phyloP scores from a whole-genome alignment of 2,113 vertebrate species.

The Myotis yumanensis region DNA sequence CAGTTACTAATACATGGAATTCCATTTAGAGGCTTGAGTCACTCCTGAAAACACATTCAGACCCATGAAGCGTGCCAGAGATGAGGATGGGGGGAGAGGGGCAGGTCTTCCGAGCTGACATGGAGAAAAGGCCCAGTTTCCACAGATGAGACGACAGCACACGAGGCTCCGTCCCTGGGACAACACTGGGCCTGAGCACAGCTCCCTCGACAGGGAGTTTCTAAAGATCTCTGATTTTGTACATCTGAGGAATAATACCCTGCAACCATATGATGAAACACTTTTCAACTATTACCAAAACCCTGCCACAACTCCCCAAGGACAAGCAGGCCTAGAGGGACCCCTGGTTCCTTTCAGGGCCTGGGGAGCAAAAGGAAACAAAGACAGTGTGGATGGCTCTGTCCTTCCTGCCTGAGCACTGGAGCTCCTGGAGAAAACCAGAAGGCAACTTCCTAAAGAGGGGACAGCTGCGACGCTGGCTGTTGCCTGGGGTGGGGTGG shows the following conservation, averaged over 20 bases:
- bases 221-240: background rate
- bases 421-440: background rate
- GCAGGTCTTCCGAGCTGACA: background rate
- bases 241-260: background rate
- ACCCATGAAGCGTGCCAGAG: background rate
- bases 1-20: accelerated
- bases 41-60: background rate
- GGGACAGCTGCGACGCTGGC: no score
- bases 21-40: background rate
- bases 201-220: background rate
- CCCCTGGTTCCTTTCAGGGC: background rate
- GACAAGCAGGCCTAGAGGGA: background rate
- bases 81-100: accelerated
- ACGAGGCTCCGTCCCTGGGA: background rate
- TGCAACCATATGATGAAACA: slow-evolving; percentile 43
- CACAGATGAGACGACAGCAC: no score
- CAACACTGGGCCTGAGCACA: background rate
- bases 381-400: background rate
- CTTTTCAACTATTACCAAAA: background rate
- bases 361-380: accelerated
- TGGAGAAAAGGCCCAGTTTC: background rate
- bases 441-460: background rate
- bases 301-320: background rate
- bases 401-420: background rate
- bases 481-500: background rate